Percentiles rank a stretch among this genome's conserved stretches.
Conservation (phyloP, 2,797 vertebrate genomes). For the Syngnathus rostellatus region DNA sequence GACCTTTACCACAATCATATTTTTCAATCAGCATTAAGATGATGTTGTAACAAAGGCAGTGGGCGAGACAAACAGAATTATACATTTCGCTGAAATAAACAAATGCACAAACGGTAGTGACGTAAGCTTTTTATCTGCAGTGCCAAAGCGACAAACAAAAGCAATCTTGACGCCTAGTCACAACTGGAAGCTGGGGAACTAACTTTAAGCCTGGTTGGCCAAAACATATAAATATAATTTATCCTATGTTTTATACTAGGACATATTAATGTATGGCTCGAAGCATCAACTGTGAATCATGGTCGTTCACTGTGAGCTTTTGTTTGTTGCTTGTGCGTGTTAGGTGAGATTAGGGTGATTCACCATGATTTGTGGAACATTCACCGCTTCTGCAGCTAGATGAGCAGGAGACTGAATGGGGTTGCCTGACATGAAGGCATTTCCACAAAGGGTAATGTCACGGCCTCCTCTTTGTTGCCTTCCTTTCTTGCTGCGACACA, state of each 20-base stretch:
- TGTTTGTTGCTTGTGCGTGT: slow-evolving; percentile 4
- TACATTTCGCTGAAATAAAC: slow-evolving; percentile 1
- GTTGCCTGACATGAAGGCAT: neutral
- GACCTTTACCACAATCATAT: slow-evolving; percentile 22
- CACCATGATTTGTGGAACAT: slow-evolving; percentile 2
- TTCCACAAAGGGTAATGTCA: neutral
- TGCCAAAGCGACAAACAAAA: slow-evolving; percentile 10
- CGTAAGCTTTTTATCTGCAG: neutral
- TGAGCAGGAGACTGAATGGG: neutral
- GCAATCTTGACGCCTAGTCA: slow-evolving; percentile 26
- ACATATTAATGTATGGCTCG: neutral
- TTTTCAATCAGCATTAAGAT: slow-evolving; percentile 24
- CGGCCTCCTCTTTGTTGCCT: neutral
- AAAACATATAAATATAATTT: neutral
- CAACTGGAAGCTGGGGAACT: slow-evolving; percentile 33
- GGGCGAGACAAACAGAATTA: slow-evolving; percentile 18
- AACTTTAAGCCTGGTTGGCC: slow-evolving; percentile 23
- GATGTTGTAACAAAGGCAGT: slow-evolving; percentile 19
- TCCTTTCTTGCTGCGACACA: neutral
- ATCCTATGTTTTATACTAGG: neutral
- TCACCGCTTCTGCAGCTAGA: neutral
- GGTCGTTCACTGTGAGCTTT: neutral
- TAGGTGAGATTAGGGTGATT: slow-evolving; percentile 2
- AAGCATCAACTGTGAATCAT: neutral
- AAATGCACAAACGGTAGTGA: neutral